Conservation (phyloP, 1,140 invertebrate species). For the Centruroides sculpturatus region DNA sequence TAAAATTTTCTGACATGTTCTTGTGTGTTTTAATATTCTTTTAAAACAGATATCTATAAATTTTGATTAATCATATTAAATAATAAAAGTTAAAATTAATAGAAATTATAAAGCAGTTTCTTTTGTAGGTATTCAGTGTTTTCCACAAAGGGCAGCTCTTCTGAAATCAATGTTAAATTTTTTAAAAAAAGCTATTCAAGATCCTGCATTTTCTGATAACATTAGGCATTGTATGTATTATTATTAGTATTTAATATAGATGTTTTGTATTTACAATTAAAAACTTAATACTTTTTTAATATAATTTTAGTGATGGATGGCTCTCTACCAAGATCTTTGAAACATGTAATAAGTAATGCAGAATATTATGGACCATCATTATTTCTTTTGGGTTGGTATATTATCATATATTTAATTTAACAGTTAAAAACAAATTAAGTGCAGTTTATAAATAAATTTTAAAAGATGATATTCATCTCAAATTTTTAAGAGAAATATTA, state of each 20-base stretch:
- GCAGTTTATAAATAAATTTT: too few relatives aligned
- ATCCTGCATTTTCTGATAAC: slow-evolving; percentile 62
- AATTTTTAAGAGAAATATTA: too few relatives aligned
- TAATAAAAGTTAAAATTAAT: not conserved
- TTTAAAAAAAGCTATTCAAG: slow-evolving; percentile 69
- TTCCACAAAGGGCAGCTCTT: slow-evolving; percentile 68
- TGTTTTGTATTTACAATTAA: not conserved
- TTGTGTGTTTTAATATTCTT: too few relatives aligned
- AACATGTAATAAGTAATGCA: slow-evolving; percentile 82
- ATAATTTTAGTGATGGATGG: slow-evolving; percentile 63
- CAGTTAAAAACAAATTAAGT: too few relatives aligned
- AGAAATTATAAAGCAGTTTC: not conserved
- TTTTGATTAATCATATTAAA: too few relatives aligned
- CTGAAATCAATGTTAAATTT: slow-evolving; percentile 83
- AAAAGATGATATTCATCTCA: too few relatives aligned
- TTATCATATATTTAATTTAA: not conserved
- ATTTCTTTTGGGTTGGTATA: slow-evolving; percentile 48
- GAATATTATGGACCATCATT: slow-evolving; percentile 83
- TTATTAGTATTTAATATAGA: not conserved
- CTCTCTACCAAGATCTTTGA: slow-evolving; percentile 60
- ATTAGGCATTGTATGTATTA: slow-evolving; percentile 49
- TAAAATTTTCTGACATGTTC: too few relatives aligned
- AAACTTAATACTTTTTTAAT: slow-evolving; percentile 8
- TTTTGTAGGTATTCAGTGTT: slow-evolving; percentile 35
- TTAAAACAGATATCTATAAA: too few relatives aligned